phyloP scores from a whole-genome alignment of 35 echinoderm and acorn worm genomes.

The Chiridota heheva region DNA sequence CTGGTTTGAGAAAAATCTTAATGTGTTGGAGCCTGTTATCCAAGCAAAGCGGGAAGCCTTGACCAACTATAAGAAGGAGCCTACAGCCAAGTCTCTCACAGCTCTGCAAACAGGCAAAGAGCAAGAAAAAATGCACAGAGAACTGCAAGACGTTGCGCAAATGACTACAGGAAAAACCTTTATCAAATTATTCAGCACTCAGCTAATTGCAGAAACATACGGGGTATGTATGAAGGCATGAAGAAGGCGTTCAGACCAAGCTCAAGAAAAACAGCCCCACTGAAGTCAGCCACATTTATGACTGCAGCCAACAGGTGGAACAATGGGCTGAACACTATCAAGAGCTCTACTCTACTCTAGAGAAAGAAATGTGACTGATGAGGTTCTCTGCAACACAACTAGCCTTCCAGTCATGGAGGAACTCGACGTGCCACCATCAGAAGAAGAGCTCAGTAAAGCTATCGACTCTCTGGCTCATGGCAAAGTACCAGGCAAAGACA shows the following conservation, averaged over 20 bases:
- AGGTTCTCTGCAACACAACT: not conserved
- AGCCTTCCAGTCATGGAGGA: slow-evolving; percentile 46
- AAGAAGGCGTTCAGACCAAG: slow-evolving; percentile 16
- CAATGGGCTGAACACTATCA: slow-evolving; percentile 50
- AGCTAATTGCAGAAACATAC: slow-evolving; percentile 37
- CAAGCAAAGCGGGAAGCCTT: slow-evolving; percentile 44
- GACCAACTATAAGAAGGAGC: slow-evolving; percentile 5
- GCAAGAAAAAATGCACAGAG: slow-evolving; percentile 36
- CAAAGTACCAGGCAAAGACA: slow-evolving; percentile 52
- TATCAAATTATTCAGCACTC: slow-evolving; percentile 11
- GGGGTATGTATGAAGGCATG: slow-evolving; percentile 55
- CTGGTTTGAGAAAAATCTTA: slow-evolving; percentile 27
- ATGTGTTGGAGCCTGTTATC: slow-evolving; percentile 15
- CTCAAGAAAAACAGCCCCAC: slow-evolving; percentile 8
- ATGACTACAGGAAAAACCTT: slow-evolving; percentile 44
- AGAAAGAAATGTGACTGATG: slow-evolving; percentile 23
- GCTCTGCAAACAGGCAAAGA: slow-evolving; percentile 3
- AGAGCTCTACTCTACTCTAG: slow-evolving; percentile 36
- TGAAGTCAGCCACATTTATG: slow-evolving; percentile 35
- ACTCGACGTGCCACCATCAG: slow-evolving; percentile 43
- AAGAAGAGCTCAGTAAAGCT: slow-evolving; percentile 56
- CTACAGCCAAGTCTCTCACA: slow-evolving; percentile 24
- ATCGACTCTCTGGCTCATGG: slow-evolving; percentile 6
- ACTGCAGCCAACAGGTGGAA: not conserved
- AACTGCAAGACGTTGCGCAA: slow-evolving; percentile 32